phyloP scores from a whole-genome alignment of 2,888 invertebrate species.

The Leptinotarsa haldemani region DNA sequence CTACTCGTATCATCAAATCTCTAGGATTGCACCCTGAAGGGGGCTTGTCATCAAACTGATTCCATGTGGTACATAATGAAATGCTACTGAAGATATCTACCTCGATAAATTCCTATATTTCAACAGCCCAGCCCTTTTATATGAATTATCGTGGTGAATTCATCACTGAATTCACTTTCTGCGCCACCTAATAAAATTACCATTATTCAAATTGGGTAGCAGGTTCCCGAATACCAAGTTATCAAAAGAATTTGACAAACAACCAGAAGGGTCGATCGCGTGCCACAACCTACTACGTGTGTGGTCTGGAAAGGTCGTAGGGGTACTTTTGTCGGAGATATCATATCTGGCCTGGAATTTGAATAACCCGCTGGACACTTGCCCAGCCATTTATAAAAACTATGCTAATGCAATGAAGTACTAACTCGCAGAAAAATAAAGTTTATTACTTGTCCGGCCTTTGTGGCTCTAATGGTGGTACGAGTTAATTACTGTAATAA shows the following conservation, averaged over 20 bases:
- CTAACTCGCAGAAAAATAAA: conserved; percentile 32
- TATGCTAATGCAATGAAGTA: conserved; percentile 35
- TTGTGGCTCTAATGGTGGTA: conserved; percentile 30
- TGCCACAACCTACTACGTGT: conserved; percentile 20
- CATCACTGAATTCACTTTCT: conserved; percentile 7
- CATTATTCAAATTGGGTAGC: conserved; percentile 33
- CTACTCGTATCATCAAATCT: too few species aligned
- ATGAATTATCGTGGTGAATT: conserved; percentile 13
- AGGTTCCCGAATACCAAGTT: conserved; percentile 26
- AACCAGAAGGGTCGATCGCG: conserved; percentile 22
- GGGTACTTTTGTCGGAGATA: conserved; percentile 21
- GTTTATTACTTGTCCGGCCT: conserved; percentile 30
- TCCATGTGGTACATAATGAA: too few species aligned
- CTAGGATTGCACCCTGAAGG: too few species aligned
- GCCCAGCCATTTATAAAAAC: conserved; percentile 31
- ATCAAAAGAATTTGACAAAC: conserved; percentile 35
- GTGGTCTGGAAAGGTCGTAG: conserved; percentile 22
- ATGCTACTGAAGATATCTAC: too few species aligned
- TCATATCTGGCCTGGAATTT: conserved; percentile 9
- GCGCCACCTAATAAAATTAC: conserved; percentile 35
- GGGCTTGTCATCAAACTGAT: too few species aligned
- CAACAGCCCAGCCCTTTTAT: conserved; percentile 2
- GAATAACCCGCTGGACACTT: neutral
- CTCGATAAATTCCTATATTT: neutral
- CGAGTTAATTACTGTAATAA: conserved; percentile 34